A percentile compares a stretch with the other conserved stretches of the same genome.
Evolutionary conservation across 2,113 vertebrate species (phyloP).

Genomic region (Pseudorhombus dupliciocellatus): DNA sequence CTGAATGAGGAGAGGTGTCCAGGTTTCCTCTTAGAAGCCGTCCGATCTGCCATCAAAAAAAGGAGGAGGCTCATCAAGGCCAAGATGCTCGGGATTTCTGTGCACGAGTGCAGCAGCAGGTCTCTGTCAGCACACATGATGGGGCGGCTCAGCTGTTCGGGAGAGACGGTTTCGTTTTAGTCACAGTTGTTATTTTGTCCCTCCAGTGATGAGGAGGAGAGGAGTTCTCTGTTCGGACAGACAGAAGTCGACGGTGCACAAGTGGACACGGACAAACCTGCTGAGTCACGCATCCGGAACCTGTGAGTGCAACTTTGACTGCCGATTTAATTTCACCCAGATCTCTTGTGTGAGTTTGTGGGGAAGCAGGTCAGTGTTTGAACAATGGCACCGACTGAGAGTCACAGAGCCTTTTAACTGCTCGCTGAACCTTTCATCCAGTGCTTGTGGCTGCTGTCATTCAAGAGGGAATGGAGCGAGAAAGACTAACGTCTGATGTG

Average conservation of each 20-base stretch:
- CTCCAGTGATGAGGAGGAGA: slow-evolving; percentile 87
- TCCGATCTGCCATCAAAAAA: slow-evolving; percentile 88
- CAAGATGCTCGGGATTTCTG: slow-evolving; percentile 92
- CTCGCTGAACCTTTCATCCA: slow-evolving; percentile 78
- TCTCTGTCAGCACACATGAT: slow-evolving; percentile 66
- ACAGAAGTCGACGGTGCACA: slow-evolving; percentile 65
- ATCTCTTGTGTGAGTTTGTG: no score
- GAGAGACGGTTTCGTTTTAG: not conserved
- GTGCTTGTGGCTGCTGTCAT: slow-evolving; percentile 85
- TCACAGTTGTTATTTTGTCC: not conserved
- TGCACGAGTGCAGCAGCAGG: slow-evolving; percentile 88
- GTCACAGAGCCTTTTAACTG: slow-evolving; percentile 76
- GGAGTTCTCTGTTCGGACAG: slow-evolving; percentile 75
- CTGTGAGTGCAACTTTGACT: slow-evolving; percentile 84
- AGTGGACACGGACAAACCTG: slow-evolving; percentile 78
- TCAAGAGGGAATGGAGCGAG: slow-evolving; percentile 35
- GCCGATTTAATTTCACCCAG: not conserved
- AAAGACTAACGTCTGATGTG: no score
- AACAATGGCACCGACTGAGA: slow-evolving; percentile 21
- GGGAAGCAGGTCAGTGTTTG: no score
- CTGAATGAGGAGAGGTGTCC: slow-evolving; percentile 89
- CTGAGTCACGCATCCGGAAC: slow-evolving; percentile 88
- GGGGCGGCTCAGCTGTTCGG: not conserved
- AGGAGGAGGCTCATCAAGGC: slow-evolving; percentile 92
- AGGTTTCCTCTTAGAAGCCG: slow-evolving; percentile 86